Evolutionary conservation across 2,888 invertebrate species (phyloP), one percentile per base, ranked within the genome.

Genomic region (Gortyna flavago): DNA sequence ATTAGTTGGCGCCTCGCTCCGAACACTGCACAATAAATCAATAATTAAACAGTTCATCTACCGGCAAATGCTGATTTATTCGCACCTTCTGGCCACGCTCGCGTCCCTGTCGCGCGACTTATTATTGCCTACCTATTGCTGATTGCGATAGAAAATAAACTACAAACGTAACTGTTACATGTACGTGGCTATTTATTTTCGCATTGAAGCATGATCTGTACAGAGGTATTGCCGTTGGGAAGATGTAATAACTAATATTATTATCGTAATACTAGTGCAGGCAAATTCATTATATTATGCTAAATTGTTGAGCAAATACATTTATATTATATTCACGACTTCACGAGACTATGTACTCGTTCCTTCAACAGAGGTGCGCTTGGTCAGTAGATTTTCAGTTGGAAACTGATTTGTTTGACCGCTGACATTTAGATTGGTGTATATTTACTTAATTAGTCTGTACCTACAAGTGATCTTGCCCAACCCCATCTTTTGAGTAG

Each of bases 41-140:
- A 95, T 96, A 96, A 96, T 96, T 96, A 95, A 95, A 95, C 92
- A 94, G 95, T 96, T 96, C 95, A 95, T 96, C 95, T 94, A 95
- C 93, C 89, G 90, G 94, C 95, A 95, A 96, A 96, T 95, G 92
- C 96, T 96, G 96, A 96, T 96, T 96, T 96, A 96, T 96, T 93
- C 86, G 87, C 93, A 88, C 93, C 93, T 93, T 91, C 94, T 93
- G 91, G 93, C 94, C 94, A 92, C 93, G 93, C 92, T 93, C 90
- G 91, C 90, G 89, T 89, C 92, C 91, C 90, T 92, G 93, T 94
- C 93, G 91, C 91, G 85, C 87, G 74, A 78, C 81, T 84, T 86
- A 89, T 84, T 85, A 80, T 75, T 77, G 66, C 82, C 77, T 80
- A 68, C 75, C 80, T 82, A 83, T 76, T 89, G 88, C 91, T 92